Evolutionary conservation across 2,888 invertebrate species (phyloP).

Genomic region (Amiota communis): DNA sequence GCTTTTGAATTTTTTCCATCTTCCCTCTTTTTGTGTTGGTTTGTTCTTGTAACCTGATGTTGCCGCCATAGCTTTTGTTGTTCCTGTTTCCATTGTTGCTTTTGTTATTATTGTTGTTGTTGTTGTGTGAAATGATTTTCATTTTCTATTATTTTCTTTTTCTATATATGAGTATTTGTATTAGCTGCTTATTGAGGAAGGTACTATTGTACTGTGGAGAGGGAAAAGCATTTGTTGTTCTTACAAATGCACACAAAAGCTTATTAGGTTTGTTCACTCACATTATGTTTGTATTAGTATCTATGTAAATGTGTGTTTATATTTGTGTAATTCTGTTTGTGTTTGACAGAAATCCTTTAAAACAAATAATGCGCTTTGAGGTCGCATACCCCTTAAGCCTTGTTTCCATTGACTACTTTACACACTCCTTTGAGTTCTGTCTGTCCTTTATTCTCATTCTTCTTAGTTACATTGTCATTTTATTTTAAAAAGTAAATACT

Average conservation of each 20-base stretch:
- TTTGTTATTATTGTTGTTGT: too few species aligned
- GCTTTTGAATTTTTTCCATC: too few species aligned
- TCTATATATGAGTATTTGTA: neutral
- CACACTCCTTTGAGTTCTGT: neutral
- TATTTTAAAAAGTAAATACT: slow-evolving; percentile 20
- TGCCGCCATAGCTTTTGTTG: too few species aligned
- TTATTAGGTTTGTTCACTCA: slow-evolving; percentile 51
- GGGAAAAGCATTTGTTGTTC: slow-evolving; percentile 58
- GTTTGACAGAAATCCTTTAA: slow-evolving; percentile 42
- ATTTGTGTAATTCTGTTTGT: slow-evolving; percentile 29
- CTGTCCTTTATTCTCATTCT: slow-evolving; percentile 4
- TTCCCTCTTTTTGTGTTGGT: too few species aligned
- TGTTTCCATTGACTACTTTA: neutral
- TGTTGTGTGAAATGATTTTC: too few species aligned
- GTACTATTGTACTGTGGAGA: too few species aligned
- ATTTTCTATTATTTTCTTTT: neutral
- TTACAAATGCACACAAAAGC: slow-evolving; percentile 62
- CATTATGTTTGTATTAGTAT: slow-evolving; percentile 8
- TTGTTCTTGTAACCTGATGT: too few species aligned
- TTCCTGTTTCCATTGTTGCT: too few species aligned
- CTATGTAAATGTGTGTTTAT: slow-evolving; percentile 10
- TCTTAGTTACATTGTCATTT: neutral
- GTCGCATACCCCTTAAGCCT: slow-evolving; percentile 46
- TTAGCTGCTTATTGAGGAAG: slow-evolving; percentile 15
- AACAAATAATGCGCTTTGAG: slow-evolving; percentile 61